phyloP scores from a whole-genome alignment of 2,113 vertebrate species.

The Acrocephalus arundinaceus region DNA sequence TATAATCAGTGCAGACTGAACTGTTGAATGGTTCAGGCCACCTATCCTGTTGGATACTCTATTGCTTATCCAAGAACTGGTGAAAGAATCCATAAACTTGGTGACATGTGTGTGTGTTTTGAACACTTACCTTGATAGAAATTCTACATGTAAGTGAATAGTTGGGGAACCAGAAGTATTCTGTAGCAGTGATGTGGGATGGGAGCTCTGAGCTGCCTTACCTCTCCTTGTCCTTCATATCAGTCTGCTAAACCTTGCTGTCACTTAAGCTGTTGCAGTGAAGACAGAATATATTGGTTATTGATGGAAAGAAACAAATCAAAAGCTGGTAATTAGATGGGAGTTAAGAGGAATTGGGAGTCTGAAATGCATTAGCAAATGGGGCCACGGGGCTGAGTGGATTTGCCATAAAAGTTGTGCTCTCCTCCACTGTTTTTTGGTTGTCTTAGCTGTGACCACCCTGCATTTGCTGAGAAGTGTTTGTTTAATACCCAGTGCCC shows the following conservation, averaged over 20 bases:
- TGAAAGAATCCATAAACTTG: not conserved
- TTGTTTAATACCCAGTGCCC: not conserved
- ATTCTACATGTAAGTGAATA: not conserved
- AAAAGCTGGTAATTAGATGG: not conserved
- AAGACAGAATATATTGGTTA: not conserved
- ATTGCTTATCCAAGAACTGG: not conserved
- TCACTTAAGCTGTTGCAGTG: not conserved
- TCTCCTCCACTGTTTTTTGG: not conserved
- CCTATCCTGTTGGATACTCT: not conserved
- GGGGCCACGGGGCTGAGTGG: rapidly evolving
- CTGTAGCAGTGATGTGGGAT: not conserved
- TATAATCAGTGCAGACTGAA: not conserved
- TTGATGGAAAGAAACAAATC: not conserved
- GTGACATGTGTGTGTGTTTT: not conserved
- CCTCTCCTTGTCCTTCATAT: not conserved
- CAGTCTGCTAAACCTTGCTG: not conserved
- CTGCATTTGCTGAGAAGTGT: not conserved
- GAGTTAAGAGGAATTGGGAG: not conserved
- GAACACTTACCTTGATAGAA: not conserved
- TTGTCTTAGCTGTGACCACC: not conserved
- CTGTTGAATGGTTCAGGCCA: not conserved
- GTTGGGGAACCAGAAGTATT: not conserved
- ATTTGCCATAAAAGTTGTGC: not conserved
- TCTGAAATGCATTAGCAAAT: not conserved
- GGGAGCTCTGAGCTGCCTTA: not conserved